Evolutionary conservation across 2,888 invertebrate species (phyloP).

Genomic region (Epirrhoe tristata): DNA sequence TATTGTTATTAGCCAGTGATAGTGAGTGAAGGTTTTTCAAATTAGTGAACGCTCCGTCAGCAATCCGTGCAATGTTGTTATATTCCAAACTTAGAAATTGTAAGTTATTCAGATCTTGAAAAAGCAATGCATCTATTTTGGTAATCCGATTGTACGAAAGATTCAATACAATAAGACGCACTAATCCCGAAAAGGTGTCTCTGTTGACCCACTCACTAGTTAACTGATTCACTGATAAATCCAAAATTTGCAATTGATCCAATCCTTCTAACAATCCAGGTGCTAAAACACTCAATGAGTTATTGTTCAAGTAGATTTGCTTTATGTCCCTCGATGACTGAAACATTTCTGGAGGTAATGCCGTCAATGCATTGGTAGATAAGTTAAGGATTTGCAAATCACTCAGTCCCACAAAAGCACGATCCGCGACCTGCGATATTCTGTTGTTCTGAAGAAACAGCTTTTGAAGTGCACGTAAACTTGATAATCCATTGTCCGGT

Average conservation of each 20-base stretch:
- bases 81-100: conserved; percentile 91
- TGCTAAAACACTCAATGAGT: conserved; percentile 90
- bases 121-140: conserved; percentile 89
- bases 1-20: conserved; percentile 89
- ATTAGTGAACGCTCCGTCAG: conserved; percentile 90
- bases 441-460: conserved; percentile 91
- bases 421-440: conserved; percentile 89
- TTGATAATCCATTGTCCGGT: conserved; percentile 89
- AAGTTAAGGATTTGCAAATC: conserved; percentile 90
- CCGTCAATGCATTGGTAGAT: conserved; percentile 91
- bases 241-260: conserved; percentile 89
- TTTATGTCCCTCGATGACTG: conserved; percentile 89
- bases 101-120: conserved; percentile 90
- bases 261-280: conserved; percentile 90
- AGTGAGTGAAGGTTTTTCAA: conserved; percentile 91
- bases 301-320: conserved; percentile 91
- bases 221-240: conserved; percentile 90
- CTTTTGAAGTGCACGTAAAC: conserved; percentile 88
- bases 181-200: conserved; percentile 91
- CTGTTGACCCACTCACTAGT: conserved; percentile 92
- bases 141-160: conserved; percentile 90
- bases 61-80: conserved; percentile 89
- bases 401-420: conserved; percentile 89
- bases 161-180: conserved; percentile 90
- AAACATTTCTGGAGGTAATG: conserved; percentile 92